Evolutionary conservation across 2,113 vertebrate genomes (phyloP).

Genomic region (Cichladusa arquata): DNA sequence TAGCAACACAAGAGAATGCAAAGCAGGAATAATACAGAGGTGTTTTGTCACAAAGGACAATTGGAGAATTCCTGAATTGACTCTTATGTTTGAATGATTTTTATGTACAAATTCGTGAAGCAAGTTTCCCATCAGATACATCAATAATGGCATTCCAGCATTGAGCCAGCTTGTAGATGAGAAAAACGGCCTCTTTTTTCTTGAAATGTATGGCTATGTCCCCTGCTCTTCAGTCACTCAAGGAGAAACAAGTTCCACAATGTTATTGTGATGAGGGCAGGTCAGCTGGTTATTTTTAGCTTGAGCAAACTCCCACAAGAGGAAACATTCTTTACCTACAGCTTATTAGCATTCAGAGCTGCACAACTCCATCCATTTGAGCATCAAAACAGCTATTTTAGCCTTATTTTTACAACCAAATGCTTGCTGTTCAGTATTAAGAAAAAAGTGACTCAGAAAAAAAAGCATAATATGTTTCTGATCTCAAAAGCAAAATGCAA

Average conservation of each 20-base stretch:
- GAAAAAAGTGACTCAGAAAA: background rate
- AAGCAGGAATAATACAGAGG: rapidly evolving
- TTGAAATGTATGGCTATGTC: background rate
- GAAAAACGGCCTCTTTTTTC: background rate
- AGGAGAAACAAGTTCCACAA: conserved; percentile 16
- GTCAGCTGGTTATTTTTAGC: conserved; percentile 57
- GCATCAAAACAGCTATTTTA: conserved; percentile 28
- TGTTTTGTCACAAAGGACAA: background rate
- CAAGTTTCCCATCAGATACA: background rate
- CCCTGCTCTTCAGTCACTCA: conserved; percentile 3
- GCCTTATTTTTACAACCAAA: conserved; percentile 14
- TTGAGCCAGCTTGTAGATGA: background rate
- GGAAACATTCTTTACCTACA: conserved; percentile 47
- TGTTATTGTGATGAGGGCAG: conserved; percentile 34
- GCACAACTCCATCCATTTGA: conserved; percentile 1
- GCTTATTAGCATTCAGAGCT: conserved; percentile 52
- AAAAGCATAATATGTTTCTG: background rate
- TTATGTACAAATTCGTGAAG: background rate
- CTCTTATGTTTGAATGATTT: background rate
- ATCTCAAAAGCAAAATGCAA: conserved; percentile 23
- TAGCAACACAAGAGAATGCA: conserved; percentile 1
- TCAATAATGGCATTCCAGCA: background rate
- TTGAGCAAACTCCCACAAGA: conserved; percentile 8
- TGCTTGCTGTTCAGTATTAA: background rate
- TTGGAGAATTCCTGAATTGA: background rate